Evolutionary conservation across 2,888 invertebrate genomes (phyloP).

Genomic region (Byasa hedistus): DNA sequence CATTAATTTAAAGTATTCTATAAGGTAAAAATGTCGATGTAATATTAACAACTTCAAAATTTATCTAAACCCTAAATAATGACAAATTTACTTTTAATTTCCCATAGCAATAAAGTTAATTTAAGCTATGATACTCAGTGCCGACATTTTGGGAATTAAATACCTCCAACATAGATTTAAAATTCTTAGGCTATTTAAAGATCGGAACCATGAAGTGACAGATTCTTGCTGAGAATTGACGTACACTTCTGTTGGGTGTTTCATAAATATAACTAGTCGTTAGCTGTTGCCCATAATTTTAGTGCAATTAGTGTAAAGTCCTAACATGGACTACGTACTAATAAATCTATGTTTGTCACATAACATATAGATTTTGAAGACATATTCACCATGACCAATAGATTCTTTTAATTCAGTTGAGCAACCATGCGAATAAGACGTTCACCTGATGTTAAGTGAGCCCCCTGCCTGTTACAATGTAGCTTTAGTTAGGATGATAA

Average conservation of each 20-base stretch:
- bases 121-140: not conserved
- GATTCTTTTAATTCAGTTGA: too few relatives aligned
- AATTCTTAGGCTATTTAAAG: slow-evolving; percentile 1
- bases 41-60: not conserved
- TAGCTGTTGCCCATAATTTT: not conserved
- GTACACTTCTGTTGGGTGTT: not conserved
- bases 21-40: not conserved
- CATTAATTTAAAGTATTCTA: not conserved
- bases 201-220: not conserved
- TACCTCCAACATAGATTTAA: slow-evolving; percentile 10
- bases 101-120: not conserved
- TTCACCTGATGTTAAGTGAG: too few relatives aligned
- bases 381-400: too few relatives aligned
- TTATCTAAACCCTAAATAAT: not conserved
- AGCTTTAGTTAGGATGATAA: too few relatives aligned
- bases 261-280: not conserved
- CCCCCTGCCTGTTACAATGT: too few relatives aligned
- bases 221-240: not conserved
- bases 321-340: too few relatives aligned
- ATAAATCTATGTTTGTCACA: too few relatives aligned
- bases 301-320: too few relatives aligned
- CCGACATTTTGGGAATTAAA: not conserved
- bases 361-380: too few relatives aligned
- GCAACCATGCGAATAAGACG: too few relatives aligned
- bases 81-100: not conserved